Percentiles rank a stretch among this genome's conserved stretches.
Evolutionary conservation across 2,888 invertebrate species (phyloP).

Genomic region (Rosalia funebris): DNA sequence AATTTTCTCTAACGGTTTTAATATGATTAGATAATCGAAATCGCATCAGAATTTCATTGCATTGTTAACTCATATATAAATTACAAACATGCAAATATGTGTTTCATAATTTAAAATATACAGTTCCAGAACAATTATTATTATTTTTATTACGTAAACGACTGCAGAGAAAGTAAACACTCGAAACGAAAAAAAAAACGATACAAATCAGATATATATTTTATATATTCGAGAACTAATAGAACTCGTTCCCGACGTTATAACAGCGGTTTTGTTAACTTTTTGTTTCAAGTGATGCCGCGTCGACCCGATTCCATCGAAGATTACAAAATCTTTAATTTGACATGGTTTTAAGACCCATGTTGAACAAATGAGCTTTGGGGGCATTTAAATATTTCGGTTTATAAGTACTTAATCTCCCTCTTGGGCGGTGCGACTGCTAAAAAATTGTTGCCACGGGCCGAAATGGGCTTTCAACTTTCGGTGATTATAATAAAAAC

Average conservation of each 20-base stretch:
- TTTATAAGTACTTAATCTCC: constrained; percentile 1
- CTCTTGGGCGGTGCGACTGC: not conserved
- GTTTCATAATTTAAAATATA: no score
- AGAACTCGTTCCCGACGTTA: not conserved
- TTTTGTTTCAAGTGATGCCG: constrained; percentile 6
- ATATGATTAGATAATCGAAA: no score
- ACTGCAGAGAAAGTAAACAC: no score
- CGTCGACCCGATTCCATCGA: constrained; percentile 6
- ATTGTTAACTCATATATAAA: no score
- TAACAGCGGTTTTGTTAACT: not conserved
- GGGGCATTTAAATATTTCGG: constrained; percentile 1
- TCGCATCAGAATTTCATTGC: no score
- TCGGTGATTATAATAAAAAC: no score
- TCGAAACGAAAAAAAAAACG: not conserved
- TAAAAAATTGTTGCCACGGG: not conserved
- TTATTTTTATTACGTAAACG: no score
- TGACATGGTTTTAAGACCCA: constrained; percentile 11
- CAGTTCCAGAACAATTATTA: no score
- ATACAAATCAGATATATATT: not conserved
- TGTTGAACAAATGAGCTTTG: constrained; percentile 8
- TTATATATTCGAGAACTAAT: not conserved
- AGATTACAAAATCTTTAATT: constrained; percentile 16
- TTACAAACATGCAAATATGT: no score
- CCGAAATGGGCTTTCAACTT: not conserved
- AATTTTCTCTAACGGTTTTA: no score